phyloP scores from a whole-genome alignment of 2,888 invertebrate species.

The Cheilosia grossa region DNA sequence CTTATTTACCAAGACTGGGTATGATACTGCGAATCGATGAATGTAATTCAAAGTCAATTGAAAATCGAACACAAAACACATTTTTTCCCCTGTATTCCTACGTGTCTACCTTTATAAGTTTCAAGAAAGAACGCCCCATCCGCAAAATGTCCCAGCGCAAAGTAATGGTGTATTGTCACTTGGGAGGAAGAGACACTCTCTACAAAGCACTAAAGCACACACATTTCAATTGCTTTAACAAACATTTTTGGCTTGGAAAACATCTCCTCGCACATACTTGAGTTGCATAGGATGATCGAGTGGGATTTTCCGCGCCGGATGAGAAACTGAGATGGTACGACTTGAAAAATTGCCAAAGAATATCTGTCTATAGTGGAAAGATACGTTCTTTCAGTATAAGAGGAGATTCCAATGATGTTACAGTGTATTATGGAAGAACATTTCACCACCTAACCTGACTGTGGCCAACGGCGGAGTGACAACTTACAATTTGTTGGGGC shows the following conservation, averaged over 20 bases:
- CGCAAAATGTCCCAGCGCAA: neutral
- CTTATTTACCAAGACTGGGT: too few relatives aligned
- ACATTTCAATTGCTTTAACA: conserved; percentile 36
- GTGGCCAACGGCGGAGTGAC: too few relatives aligned
- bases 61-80: conserved; percentile 30
- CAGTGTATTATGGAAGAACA: too few relatives aligned
- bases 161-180: conserved; percentile 14
- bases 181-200: conserved; percentile 7
- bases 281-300: conserved; percentile 23
- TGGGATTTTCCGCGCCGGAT: neutral
- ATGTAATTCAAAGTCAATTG: conserved; percentile 47
- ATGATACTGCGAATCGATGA: neutral
- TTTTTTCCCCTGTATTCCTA: neutral
- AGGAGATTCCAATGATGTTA: too few relatives aligned
- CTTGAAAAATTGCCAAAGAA: too few relatives aligned
- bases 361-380: too few relatives aligned
- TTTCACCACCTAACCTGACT: too few relatives aligned
- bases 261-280: conserved; percentile 9
- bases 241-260: conserved; percentile 26
- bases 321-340: too few relatives aligned
- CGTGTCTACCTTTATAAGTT: too few relatives aligned
- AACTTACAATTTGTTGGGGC: too few relatives aligned
- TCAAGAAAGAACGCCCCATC: too few relatives aligned
- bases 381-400: too few relatives aligned
- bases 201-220: neutral